Conservation (phyloP, 2,888 invertebrate species). For the Pterobdella sp. region DNA sequence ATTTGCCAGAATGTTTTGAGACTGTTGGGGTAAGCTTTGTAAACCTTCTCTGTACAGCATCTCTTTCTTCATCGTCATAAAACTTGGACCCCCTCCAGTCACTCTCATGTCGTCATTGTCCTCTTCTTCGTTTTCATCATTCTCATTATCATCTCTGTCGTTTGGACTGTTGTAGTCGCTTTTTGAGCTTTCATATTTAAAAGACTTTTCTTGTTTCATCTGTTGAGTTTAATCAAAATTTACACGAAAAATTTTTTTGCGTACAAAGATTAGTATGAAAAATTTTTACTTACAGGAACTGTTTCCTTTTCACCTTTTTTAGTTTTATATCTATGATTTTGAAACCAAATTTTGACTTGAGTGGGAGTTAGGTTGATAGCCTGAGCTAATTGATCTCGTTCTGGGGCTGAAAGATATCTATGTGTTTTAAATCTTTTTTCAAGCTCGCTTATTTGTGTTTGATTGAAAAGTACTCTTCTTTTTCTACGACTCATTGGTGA, state of each 20-base stretch:
- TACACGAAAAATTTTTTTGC: no score
- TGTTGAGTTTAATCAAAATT: no score
- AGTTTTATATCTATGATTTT: slow-evolving; percentile 30
- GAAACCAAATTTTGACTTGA: slow-evolving; percentile 32
- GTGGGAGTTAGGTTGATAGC: slow-evolving; percentile 31
- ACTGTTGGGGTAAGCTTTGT: neutral
- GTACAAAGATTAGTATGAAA: no score
- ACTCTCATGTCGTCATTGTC: neutral
- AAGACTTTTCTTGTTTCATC: neutral
- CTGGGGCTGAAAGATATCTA: slow-evolving; percentile 33
- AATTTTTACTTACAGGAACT: neutral
- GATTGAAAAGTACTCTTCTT: slow-evolving; percentile 34
- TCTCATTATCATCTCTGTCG: neutral
- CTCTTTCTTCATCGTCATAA: neutral
- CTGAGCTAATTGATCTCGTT: slow-evolving; percentile 32
- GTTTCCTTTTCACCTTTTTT: slow-evolving; percentile 26
- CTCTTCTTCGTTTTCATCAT: slow-evolving; percentile 20
- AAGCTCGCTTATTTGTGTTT: slow-evolving; percentile 31
- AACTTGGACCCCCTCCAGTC: neutral
- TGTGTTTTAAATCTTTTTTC: slow-evolving; percentile 32
- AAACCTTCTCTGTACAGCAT: neutral
- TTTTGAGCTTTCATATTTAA: neutral
- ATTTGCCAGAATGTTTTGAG: neutral
- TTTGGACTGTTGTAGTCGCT: slow-evolving; percentile 6
- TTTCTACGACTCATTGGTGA: slow-evolving; percentile 27